These are phyloP conservation scores for Odontesthes bonariensis DNA, from an alignment of 2,113 vertebrate species.

Conservation along the genomic window DNA sequence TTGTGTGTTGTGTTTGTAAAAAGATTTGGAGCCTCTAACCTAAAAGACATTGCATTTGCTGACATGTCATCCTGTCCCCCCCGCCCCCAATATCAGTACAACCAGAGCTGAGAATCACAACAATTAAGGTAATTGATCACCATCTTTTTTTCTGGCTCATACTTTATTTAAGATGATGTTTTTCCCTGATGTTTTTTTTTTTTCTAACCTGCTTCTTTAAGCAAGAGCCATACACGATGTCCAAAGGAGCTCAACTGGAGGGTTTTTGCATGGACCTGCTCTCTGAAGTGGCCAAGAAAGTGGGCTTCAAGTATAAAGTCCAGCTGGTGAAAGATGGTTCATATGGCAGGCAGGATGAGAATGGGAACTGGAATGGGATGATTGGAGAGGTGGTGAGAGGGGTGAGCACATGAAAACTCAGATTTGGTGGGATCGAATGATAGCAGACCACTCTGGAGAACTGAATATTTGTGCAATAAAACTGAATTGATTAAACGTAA, in stretches of 20 bases:
- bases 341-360: conserved; percentile 82
- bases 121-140: conserved; percentile 82
- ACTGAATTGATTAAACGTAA: background rate
- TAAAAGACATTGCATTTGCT: background rate
- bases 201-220: conserved; percentile 48
- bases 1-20: background rate
- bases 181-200: background rate
- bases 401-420: conserved; percentile 71
- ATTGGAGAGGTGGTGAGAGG: conserved; percentile 87
- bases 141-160: background rate
- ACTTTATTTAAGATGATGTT: conserved; percentile 1
- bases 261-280: conserved; percentile 91
- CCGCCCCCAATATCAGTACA: conserved; percentile 27
- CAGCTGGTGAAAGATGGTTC: conserved; percentile 85
- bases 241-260: conserved; percentile 82
- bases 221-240: conserved; percentile 89
- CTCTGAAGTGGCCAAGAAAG: conserved; percentile 81
- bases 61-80: conserved; percentile 3
- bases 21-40: background rate
- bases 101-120: conserved; percentile 84
- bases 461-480: background rate
- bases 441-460: background rate
- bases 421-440: background rate
- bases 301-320: conserved; percentile 87
- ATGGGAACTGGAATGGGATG: conserved; percentile 89